Evolutionary conservation across 2,113 vertebrate species (phyloP).

Genomic region (Festucalex cinctus): DNA sequence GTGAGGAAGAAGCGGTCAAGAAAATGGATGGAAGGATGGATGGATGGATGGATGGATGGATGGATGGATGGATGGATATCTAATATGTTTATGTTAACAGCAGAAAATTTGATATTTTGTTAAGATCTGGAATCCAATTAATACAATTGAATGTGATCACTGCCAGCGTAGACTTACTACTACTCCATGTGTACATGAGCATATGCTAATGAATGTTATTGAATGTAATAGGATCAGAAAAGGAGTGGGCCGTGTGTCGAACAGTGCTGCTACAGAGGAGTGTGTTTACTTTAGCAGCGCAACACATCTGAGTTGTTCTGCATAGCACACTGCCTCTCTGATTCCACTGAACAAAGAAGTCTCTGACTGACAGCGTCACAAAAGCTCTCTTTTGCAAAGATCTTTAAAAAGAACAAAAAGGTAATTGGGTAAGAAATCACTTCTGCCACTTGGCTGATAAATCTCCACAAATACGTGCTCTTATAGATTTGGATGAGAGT

Average conservation of each 20-base stretch:
- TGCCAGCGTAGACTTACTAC: neutral
- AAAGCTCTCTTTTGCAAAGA: constrained; percentile 30
- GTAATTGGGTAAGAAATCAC: constrained; percentile 6
- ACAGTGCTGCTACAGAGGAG: constrained; percentile 14
- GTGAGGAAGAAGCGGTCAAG: too few species aligned
- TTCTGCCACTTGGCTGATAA: constrained; percentile 23
- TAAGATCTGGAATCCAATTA: neutral
- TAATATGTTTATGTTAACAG: too few species aligned
- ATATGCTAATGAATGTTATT: constrained; percentile 6
- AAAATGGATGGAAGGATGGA: too few species aligned
- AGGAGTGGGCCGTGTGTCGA: neutral
- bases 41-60: too few species aligned
- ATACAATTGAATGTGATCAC: neutral
- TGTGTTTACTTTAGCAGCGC: constrained; percentile 49
- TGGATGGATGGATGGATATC: too few species aligned
- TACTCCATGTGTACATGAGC: neutral
- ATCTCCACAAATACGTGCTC: constrained; percentile 19
- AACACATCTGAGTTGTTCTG: constrained; percentile 14
- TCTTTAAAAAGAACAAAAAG: constrained; percentile 40
- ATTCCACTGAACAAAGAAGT: constrained; percentile 49
- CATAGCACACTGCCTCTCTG: constrained; percentile 38
- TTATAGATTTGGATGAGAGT: neutral
- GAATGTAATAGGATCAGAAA: neutral
- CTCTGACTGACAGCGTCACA: constrained; percentile 38
- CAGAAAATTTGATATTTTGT: neutral